Evolutionary conservation across 1,140 invertebrate species (phyloP).

Genomic region (Ceratina calcarata): DNA sequence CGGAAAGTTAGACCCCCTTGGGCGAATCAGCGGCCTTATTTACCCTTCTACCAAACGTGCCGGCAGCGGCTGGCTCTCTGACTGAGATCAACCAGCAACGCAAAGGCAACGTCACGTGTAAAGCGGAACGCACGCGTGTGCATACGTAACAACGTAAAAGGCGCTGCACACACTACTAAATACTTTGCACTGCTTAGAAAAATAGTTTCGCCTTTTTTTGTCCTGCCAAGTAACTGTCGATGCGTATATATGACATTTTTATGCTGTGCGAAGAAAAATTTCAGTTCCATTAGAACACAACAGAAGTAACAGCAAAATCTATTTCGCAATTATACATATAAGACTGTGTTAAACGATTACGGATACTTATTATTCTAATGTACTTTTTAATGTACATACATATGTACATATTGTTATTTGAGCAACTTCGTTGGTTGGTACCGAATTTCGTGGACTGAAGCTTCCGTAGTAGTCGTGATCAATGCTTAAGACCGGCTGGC

Average conservation of each 20-base stretch:
- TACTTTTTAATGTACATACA: too few relatives aligned
- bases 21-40: slow-evolving; percentile 79
- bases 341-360: too few relatives aligned
- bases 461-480: neutral
- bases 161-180: neutral
- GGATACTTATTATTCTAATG: too few relatives aligned
- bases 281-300: too few relatives aligned
- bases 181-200: neutral
- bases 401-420: too few relatives aligned
- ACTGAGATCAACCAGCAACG: slow-evolving; percentile 3
- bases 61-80: slow-evolving; percentile 14
- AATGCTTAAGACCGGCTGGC: neutral
- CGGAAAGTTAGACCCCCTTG: slow-evolving; percentile 77
- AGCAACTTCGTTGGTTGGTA: neutral
- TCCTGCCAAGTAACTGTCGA: neutral
- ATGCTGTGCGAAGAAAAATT: neutral
- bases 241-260: neutral
- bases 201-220: slow-evolving; percentile 4
- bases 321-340: too few relatives aligned
- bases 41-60: slow-evolving; percentile 69
- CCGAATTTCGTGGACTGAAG: neutral
- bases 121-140: slow-evolving; percentile 21
- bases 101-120: slow-evolving; percentile 27
- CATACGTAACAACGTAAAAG: slow-evolving; percentile 37
- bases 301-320: too few relatives aligned